Conservation (phyloP, 2,113 vertebrate species). For the Conger conger region DNA sequence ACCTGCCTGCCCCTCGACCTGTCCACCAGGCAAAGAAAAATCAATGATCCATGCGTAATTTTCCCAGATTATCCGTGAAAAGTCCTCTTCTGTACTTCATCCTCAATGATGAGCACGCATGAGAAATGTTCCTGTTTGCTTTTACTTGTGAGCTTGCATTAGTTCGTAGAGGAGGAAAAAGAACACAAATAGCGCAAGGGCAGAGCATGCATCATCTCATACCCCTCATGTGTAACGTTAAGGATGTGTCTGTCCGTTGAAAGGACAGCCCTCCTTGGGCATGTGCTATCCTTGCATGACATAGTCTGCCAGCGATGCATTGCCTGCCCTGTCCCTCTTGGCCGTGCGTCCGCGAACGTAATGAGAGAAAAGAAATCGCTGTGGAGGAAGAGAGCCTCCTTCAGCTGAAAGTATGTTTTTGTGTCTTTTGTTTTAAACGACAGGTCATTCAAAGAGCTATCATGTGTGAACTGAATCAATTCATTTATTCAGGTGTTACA, state of each 20-base stretch:
- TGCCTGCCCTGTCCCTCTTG: not conserved
- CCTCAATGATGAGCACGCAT: not conserved
- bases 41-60: not conserved
- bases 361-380: too few species aligned
- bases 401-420: too few species aligned
- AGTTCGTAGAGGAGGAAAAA: not conserved
- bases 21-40: not conserved
- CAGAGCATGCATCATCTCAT: not conserved
- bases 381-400: too few species aligned
- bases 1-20: not conserved
- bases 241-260: not conserved
- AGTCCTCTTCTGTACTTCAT: not conserved
- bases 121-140: not conserved
- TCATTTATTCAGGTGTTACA: not conserved
- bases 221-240: not conserved
- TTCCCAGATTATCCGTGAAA: not conserved
- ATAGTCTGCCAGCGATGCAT: not conserved
- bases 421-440: not conserved
- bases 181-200: not conserved
- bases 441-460: not conserved
- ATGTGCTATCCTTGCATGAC: not conserved
- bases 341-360: not conserved
- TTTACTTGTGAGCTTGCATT: not conserved
- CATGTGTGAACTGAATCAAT: not conserved
- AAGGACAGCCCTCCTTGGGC: not conserved